Conservation (phyloP, 2,113 vertebrate species). For the Junco hyemalis region DNA sequence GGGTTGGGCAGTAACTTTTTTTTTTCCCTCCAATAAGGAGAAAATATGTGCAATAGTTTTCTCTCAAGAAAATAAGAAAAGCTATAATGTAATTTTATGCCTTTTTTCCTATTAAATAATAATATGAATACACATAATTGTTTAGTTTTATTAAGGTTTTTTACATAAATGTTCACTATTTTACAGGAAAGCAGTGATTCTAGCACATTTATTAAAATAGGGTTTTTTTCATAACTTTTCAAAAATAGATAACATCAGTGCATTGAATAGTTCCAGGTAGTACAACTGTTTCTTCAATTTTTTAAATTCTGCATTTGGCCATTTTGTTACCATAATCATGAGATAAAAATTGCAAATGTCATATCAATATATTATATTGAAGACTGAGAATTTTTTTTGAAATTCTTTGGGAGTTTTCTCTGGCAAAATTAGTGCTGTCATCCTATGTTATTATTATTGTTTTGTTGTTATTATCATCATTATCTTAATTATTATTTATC, state of each 20-base stretch:
- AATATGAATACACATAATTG: not conserved
- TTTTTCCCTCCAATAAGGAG: rapidly evolving
- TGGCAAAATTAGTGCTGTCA: not conserved
- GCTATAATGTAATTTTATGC: not conserved
- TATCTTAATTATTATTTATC: not conserved
- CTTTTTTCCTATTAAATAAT: not conserved
- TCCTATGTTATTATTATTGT: not conserved
- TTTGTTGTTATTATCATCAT: not conserved
- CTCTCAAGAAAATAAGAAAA: not conserved
- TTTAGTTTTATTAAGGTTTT: not conserved
- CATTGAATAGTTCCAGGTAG: not conserved
- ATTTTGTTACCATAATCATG: not conserved
- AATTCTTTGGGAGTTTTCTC: not conserved
- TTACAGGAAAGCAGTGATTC: not conserved
- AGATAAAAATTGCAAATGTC: not conserved
- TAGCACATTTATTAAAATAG: not conserved
- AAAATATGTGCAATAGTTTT: not conserved
- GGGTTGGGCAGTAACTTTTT: not conserved
- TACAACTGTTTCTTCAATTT: not conserved
- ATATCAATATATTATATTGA: not conserved
- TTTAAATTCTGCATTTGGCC: not conserved
- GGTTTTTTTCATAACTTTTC: rapidly evolving
- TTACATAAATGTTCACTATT: not conserved
- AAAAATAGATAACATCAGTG: not conserved
- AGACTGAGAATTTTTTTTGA: not conserved